Evolutionary conservation across 2,797 vertebrate genomes (phyloP), one percentile per base, ranked within the genome.

Genomic region (Cryptoprocta ferox): DNA sequence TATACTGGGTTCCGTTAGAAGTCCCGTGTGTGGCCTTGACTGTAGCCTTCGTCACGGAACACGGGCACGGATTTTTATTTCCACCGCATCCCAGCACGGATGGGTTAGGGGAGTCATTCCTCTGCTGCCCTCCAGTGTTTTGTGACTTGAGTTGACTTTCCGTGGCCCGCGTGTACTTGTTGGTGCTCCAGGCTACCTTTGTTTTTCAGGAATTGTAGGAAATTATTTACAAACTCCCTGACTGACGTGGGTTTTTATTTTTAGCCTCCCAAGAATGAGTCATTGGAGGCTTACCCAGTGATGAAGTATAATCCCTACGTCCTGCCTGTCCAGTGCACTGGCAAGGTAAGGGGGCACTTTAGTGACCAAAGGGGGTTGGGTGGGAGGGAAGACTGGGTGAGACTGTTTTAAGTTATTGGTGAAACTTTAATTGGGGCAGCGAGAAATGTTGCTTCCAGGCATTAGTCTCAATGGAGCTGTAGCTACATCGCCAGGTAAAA

Each of bases 311-410:
- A 59, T n/a, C 71, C 97, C 0, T 94, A 98, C 68, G 48, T 99
- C 88, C 99, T 99, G 97, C 99, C 99, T 0, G 98, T 99, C 78
- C 65, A 97, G 98, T 99, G 99, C 95, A 82, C 97, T 91, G 99
- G 99, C 97, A 99, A 99, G 99, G 99, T 99, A 98, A 90, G 98
- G 50, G 32, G 21, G 11, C 32, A 1, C 14, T 42, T 42, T 4
- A 18, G 80, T 9, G 39, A 12, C 35, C 5, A 4, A 1, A 10
- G 10, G 2, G n/a, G 75, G 4, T 0, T 10, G 32, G 5, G 8
- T 1, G 13, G 0, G 0, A 2, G 5, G 6, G 24, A 39, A 21
- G 37, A 5, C 32, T 11, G 21, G 16, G 3, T 28, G 30, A 28
- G 53, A 5, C 12, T 16, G 39, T n/a, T 4, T 30, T 14, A 24